phyloP scores from a whole-genome alignment of 2,888 invertebrate genomes.

The Mythimna lalbum region DNA sequence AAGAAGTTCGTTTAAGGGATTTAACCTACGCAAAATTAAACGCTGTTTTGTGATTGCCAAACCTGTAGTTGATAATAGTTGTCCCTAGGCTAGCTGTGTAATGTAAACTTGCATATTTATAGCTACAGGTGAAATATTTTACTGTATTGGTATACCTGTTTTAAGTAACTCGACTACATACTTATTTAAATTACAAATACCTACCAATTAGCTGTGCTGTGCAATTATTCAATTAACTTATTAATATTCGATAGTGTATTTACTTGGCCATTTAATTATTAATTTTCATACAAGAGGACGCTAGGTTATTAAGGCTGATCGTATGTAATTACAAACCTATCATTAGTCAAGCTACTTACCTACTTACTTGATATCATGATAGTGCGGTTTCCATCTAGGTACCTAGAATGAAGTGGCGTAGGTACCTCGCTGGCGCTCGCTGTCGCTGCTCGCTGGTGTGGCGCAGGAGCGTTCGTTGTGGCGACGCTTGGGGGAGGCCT shows the following conservation, averaged over 20 bases:
- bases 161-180: constrained; percentile 21
- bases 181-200: constrained; percentile 37
- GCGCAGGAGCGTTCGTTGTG: no score
- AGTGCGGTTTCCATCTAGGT: constrained; percentile 6
- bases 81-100: constrained; percentile 13
- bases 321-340: constrained; percentile 32
- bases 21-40: constrained; percentile 67
- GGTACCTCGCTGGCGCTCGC: no score
- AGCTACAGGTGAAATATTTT: constrained; percentile 55
- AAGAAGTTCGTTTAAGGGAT: constrained; percentile 35
- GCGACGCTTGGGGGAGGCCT: no score
- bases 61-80: constrained; percentile 59
- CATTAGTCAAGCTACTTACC: constrained; percentile 16
- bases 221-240: constrained; percentile 52
- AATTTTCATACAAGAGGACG: constrained; percentile 33
- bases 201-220: constrained; percentile 33
- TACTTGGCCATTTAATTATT: constrained; percentile 13
- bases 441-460: no score
- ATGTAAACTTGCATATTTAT: constrained; percentile 56
- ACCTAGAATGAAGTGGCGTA: constrained; percentile 2
- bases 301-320: constrained; percentile 3
- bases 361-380: constrained; percentile 20
- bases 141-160: constrained; percentile 33
- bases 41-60: constrained; percentile 57
- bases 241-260: constrained; percentile 24